Evolutionary conservation across 2,113 vertebrate genomes (phyloP).

Genomic region (Rhinichthys klamathensis): DNA sequence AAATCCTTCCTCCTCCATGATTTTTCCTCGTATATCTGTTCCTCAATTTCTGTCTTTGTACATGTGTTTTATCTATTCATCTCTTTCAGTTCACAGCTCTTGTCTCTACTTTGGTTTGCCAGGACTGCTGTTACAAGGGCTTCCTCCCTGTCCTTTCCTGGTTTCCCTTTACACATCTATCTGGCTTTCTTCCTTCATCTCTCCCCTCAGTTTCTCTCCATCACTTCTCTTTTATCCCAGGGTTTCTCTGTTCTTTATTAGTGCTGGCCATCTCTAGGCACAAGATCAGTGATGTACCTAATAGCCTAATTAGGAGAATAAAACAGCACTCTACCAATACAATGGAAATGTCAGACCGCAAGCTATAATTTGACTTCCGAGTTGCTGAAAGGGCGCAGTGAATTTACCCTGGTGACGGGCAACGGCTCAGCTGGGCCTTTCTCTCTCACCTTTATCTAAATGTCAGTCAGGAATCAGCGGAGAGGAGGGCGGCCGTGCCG

Average conservation of each 20-base stretch:
- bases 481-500: conserved; percentile 37
- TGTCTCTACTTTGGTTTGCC: conserved; percentile 19
- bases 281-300: conserved; percentile 67
- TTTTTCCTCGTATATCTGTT: conserved; percentile 11
- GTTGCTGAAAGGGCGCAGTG: conserved; percentile 61
- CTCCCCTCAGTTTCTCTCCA: conserved; percentile 41
- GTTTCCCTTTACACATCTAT: conserved; percentile 25
- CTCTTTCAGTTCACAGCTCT: conserved; percentile 42
- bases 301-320: conserved; percentile 76
- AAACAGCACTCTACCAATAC: conserved; percentile 64
- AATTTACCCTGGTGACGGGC: conserved; percentile 64
- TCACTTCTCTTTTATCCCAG: conserved; percentile 32
- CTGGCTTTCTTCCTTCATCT: conserved; percentile 13
- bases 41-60: conserved; percentile 14
- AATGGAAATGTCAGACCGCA: conserved; percentile 73
- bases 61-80: conserved; percentile 29
- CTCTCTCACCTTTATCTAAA: conserved; percentile 76
- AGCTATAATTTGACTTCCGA: conserved; percentile 74
- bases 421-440: conserved; percentile 58
- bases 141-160: not conserved
- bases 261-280: conserved; percentile 43
- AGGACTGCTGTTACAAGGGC: not conserved
- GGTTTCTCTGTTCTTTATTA: conserved; percentile 52
- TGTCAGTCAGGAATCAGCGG: conserved; percentile 71
- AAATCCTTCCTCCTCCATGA: conserved; percentile 19